Percentiles rank a stretch among this genome's conserved stretches.
Conservation (phyloP, 2,888 invertebrate species). For the Arrhopalites spinosus region DNA sequence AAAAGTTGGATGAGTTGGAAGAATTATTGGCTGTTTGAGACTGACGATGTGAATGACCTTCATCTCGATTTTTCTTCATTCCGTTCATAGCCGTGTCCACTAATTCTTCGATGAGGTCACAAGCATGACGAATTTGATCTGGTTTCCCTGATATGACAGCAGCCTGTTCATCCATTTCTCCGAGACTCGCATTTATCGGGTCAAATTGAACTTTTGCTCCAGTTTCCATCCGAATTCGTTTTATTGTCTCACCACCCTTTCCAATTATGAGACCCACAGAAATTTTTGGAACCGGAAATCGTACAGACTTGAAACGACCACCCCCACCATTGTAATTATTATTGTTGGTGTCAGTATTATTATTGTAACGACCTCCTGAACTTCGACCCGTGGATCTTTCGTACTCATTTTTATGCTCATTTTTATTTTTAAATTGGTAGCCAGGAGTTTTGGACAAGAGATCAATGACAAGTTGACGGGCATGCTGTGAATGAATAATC, state of each 20-base stretch:
- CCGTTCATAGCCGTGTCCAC: slow-evolving; percentile 64
- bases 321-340: slow-evolving; percentile 58
- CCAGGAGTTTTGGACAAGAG: slow-evolving; percentile 77
- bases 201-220: slow-evolving; percentile 91
- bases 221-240: slow-evolving; percentile 92
- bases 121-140: slow-evolving; percentile 83
- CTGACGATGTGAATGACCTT: slow-evolving; percentile 61
- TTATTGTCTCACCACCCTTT: slow-evolving; percentile 97
- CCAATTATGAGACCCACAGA: slow-evolving; percentile 92
- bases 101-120: slow-evolving; percentile 85
- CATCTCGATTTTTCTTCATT: slow-evolving; percentile 58
- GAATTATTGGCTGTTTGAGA: too few species aligned
- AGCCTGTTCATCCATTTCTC: slow-evolving; percentile 53
- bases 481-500: slow-evolving; percentile 64
- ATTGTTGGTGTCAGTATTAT: slow-evolving; percentile 58
- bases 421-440: slow-evolving; percentile 45
- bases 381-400: slow-evolving; percentile 47
- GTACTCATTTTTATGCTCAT: slow-evolving; percentile 41
- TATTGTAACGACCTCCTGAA: slow-evolving; percentile 47
- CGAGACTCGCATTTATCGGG: slow-evolving; percentile 51
- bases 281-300: slow-evolving; percentile 82
- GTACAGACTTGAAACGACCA: slow-evolving; percentile 61
- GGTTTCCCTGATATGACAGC: slow-evolving; percentile 53
- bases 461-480: slow-evolving; percentile 90
- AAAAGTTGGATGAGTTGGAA: neutral